Evolutionary conservation across 2,797 vertebrate species (phyloP).

Genomic region (Enoplosus armatus): DNA sequence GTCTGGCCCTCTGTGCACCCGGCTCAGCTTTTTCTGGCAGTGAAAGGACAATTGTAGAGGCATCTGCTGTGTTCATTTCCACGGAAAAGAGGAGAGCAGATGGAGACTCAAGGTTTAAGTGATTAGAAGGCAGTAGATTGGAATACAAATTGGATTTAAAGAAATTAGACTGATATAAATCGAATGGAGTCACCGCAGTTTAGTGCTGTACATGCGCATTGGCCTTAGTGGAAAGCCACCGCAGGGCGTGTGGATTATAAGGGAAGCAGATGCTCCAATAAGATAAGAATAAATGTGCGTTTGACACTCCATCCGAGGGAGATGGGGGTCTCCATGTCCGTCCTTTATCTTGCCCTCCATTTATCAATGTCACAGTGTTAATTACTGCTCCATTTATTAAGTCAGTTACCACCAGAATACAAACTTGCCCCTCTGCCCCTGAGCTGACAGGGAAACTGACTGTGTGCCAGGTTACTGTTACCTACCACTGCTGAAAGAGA

Average conservation of each 20-base stretch:
- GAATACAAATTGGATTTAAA: constrained; percentile 99
- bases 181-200: constrained; percentile 94
- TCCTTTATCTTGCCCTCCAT: constrained; percentile 93
- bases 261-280: constrained; percentile 96
- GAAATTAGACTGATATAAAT: constrained; percentile 99
- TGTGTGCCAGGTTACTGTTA: constrained; percentile 36
- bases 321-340: constrained; percentile 86
- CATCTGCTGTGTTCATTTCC: constrained; percentile 93
- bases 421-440: constrained; percentile 82
- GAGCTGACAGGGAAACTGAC: constrained; percentile 72
- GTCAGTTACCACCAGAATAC: constrained; percentile 87
- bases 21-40: constrained; percentile 83
- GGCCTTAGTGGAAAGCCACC: constrained; percentile 73
- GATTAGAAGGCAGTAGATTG: constrained; percentile 98
- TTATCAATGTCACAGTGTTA: constrained; percentile 97
- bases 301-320: constrained; percentile 90
- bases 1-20: constrained; percentile 43
- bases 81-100: constrained; percentile 91
- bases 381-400: constrained; percentile 97
- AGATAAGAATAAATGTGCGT: constrained; percentile 96
- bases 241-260: constrained; percentile 91
- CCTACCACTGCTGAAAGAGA: constrained; percentile 28
- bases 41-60: constrained; percentile 91
- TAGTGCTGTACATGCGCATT: constrained; percentile 82
- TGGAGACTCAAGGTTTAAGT: constrained; percentile 98